Evolutionary conservation across 2,888 invertebrate species (phyloP).

Genomic region (Nomada ferruginata): DNA sequence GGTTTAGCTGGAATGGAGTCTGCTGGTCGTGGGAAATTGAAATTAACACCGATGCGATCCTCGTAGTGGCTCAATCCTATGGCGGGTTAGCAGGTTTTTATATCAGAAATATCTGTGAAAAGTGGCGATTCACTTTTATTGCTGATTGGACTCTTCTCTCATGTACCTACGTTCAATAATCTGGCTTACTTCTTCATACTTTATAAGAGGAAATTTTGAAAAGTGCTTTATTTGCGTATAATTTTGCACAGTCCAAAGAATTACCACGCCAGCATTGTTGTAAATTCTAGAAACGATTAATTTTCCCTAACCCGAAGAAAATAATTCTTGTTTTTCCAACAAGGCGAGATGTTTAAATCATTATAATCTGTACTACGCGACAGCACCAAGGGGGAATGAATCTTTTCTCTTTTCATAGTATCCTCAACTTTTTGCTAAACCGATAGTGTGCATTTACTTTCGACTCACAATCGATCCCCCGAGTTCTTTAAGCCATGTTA

Average conservation of each 20-base stretch:
- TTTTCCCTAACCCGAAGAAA: neutral
- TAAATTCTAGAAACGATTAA: neutral
- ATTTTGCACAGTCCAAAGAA: too few species aligned
- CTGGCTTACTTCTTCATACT: too few species aligned
- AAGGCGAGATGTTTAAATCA: neutral
- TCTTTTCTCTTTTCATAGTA: neutral
- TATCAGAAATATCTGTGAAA: neutral
- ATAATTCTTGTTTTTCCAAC: conserved; percentile 16
- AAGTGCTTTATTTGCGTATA: too few species aligned
- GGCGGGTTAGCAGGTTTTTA: neutral
- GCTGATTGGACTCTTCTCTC: neutral
- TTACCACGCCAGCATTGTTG: neutral
- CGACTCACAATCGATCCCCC: neutral
- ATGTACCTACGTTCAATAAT: too few species aligned
- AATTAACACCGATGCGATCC: conserved; percentile 29
- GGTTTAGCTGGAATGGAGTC: conserved; percentile 24
- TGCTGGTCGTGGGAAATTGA: conserved; percentile 25
- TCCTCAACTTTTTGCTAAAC: neutral
- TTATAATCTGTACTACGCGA: neutral
- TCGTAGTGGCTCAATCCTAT: neutral
- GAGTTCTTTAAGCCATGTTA: neutral
- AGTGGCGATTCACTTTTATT: neutral
- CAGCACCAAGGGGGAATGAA: conserved; percentile 4
- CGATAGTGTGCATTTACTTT: conserved; percentile 1
- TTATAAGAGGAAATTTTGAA: too few species aligned